Base-by-base conservation (phyloP, 2,797 vertebrate genomes). In the Gymnodraco acuticeps region DNA sequence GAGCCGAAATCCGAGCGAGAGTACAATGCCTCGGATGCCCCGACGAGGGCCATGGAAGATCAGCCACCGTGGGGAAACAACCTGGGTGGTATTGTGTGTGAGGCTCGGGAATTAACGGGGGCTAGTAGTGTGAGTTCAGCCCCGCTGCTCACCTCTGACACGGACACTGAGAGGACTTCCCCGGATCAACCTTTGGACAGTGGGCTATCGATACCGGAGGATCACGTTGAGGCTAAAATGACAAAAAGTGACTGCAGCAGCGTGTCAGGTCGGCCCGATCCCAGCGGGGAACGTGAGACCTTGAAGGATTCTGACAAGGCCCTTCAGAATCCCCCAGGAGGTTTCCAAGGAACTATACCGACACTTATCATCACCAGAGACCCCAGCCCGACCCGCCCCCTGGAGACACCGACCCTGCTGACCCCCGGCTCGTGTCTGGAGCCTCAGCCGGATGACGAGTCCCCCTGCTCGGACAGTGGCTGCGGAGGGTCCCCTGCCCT, bases 291-390 rank as follows among this genome's bases (percentile, higher is more conserved):
- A 15, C 58, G 64, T 0, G 80, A 59, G n/a, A 73, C 23, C 47
- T 54, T 6, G 12, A 47, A 51, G 5, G 74, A 82, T 55, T 63
- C 81, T 12, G 75, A 74, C 41, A 73, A 72, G 33, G 48, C 15
- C 31, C 47, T 3, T 1, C 56, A 31, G 10, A 73, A 42, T 38
- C 77, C 82, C 7, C 31, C 74, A 8, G 78, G 63, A 38, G 88
- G 83, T 50, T 93, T 89, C 69, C 81, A 80, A 5, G 94, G 95
- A 12, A 92, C 94, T 20, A 97, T 98, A 31, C 97, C 96, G 8
- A 95, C 92, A 75, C 95, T 98, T n/a, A 96, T 98, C 78, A 94
- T 98, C 45, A 98, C 97, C 23, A 93, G 94, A 51, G 96, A 97
- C 66, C 90, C 95, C 2, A 95, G 82, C 20, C 93, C 93, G 42